These are phyloP conservation scores for Monoplex corrugatus DNA, from an alignment of 2,888 invertebrate species.

Conservation along the genomic window DNA sequence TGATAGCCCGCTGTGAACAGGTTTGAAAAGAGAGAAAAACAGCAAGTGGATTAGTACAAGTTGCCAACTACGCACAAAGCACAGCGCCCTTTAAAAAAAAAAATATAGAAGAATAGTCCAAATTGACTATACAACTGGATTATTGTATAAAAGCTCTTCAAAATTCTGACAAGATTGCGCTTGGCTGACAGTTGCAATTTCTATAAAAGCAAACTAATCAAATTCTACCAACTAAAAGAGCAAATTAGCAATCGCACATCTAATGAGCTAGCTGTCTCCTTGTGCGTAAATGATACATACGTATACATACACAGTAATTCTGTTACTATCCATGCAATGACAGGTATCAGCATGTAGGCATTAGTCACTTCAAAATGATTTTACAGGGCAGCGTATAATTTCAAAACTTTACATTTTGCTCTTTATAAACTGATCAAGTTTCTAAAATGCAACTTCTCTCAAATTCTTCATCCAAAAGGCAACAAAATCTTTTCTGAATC, in stretches of 20 bases:
- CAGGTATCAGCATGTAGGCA: constrained; percentile 14
- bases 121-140: neutral
- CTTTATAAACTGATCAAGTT: no score
- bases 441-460: no score
- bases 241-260: neutral
- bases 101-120: no score
- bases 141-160: neutral
- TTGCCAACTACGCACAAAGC: constrained; percentile 47
- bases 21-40: constrained; percentile 51
- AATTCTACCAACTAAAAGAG: constrained; percentile 25
- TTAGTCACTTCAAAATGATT: neutral
- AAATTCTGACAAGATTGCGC: neutral
- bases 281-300: neutral
- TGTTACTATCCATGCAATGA: constrained; percentile 13
- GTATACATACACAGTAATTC: neutral
- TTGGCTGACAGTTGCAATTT: neutral
- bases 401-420: no score
- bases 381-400: no score
- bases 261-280: neutral
- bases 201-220: neutral
- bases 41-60: constrained; percentile 49
- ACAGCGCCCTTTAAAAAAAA: constrained; percentile 12
- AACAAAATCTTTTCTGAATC: no score
- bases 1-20: constrained; percentile 54
- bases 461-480: no score